Base-by-base conservation (phyloP, 1,140 invertebrate species). In the Pissodes strobi region DNA sequence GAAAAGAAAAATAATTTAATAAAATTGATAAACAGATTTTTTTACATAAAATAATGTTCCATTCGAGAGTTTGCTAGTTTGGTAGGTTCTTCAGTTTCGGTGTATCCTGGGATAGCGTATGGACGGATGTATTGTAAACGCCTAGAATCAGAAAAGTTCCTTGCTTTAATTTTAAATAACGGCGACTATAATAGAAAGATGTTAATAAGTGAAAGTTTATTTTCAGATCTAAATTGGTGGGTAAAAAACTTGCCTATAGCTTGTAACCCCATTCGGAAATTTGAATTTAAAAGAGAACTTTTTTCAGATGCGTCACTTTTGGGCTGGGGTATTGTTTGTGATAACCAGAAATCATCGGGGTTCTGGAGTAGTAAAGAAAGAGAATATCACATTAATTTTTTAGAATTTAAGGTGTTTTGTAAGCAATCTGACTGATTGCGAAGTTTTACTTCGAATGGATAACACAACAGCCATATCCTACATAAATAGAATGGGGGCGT, bases 401-500 rank as follows among this genome's bases (percentile, higher is more conserved):
- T n/a, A n/a, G n/a, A n/a, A n/a, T n/a, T n/a, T 34, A n/a, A n/a
- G n/a, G n/a, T 69, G 45, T 30, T 75, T 74, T 63, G 70, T 71
- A 6, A 51, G 51, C 13, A 10, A 46, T 22, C 10, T 38, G 1
- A 19, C 1, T 30, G 37, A 51, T 25, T 5, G 10, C 17, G 21
- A 30, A 12, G 61, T 72, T 21, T 38, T 69, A 12, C 34, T 65
- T 15, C 13, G 67, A 27, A 23, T 67, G 8, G 67, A 72, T 53
- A 71, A 72, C 57, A 69, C 67, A 2, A 74, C 72, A 55, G 79
- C 80, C 74, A 80, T 81, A 75, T 76, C 76, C 74, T 80, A 70
- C 41, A 70, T 75, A n/a, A 74, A 74, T 59, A 30, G 39, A 25
- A 72, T 71, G 69, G 71, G 70, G 55, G 69, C 23, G 17, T 60